Evolutionary conservation across 1,140 invertebrate species (phyloP), one percentile per base, ranked within the genome.

Genomic region (Akabosia matsudoensis): DNA sequence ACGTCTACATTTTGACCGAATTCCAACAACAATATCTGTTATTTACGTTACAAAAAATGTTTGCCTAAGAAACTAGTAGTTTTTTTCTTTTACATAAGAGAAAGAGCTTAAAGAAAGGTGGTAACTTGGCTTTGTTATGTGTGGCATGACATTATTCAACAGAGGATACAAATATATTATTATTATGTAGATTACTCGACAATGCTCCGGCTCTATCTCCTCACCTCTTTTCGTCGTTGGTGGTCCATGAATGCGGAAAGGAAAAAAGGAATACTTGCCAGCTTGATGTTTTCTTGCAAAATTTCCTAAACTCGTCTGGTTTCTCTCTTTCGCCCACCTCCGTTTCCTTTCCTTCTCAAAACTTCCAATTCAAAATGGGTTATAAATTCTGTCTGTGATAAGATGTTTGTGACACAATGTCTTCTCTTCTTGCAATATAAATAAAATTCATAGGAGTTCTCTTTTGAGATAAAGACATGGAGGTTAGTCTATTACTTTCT

Each of bases 341-440:
- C n/a, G n/a, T 45, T 45, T 56, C 54, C 10, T 56, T 56, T 56
- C 54, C 3, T 56, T 24, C n/a, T 56, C 54, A 45, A n/a, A n/a
- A n/a, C 37, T 10, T 45, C 37, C 37, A 45, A 45, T 56, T 56
- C 54, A 56, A 56, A 56, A 56, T 56, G 54, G 54, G 54, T 56
- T 56, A 56, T 56, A 56, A 56, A 56, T 56, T 56, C 7, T 67
- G 4, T 1, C 31, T 67, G 61, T 67, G 61, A 67, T 67, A 67
- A 67, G 61, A 67, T 67, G 61, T 67, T 67, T 67, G 61, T 31
- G 61, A 67, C 61, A 67, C 61, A 67, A 28, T 56, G 54, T 56
- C 54, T 56, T 13, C 54, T 56, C 24, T 56, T 56, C 54, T 56
- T 10, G n/a, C 22, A 56, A 56, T 22, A 56, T 56, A 56, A 56